Conservation (phyloP, 2,797 vertebrate genomes). For the Brachymystax lenok region DNA sequence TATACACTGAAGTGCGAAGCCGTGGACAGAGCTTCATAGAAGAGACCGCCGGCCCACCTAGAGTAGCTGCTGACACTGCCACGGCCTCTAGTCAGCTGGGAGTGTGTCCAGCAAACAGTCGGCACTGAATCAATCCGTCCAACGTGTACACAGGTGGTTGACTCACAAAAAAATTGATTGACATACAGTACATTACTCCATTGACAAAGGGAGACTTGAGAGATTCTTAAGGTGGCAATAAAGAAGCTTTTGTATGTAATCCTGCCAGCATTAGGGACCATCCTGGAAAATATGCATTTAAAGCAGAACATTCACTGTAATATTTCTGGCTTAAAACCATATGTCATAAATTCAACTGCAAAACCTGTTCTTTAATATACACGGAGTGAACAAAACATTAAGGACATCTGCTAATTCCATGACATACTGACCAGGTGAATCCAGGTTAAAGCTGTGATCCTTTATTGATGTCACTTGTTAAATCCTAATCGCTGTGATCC, state of each 20-base stretch:
- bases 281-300: neutral
- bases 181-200: neutral
- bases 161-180: neutral
- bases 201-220: neutral
- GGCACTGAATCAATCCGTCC: neutral
- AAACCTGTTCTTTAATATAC: neutral
- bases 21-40: neutral
- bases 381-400: too few species aligned
- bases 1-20: conserved; percentile 9
- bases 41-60: neutral
- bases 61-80: neutral
- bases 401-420: too few species aligned
- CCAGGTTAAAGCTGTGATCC: too few species aligned
- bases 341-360: neutral
- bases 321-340: neutral
- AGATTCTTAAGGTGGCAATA: neutral
- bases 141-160: neutral
- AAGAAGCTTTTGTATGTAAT: neutral
- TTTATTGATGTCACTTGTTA: too few species aligned
- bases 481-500: too few species aligned
- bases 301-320: neutral
- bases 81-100: too few species aligned
- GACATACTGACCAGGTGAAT: too few species aligned
- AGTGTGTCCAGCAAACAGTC: neutral
- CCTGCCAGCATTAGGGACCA: neutral